Conservation (phyloP, 2,888 invertebrate genomes). For the Diabrotica balteata region DNA sequence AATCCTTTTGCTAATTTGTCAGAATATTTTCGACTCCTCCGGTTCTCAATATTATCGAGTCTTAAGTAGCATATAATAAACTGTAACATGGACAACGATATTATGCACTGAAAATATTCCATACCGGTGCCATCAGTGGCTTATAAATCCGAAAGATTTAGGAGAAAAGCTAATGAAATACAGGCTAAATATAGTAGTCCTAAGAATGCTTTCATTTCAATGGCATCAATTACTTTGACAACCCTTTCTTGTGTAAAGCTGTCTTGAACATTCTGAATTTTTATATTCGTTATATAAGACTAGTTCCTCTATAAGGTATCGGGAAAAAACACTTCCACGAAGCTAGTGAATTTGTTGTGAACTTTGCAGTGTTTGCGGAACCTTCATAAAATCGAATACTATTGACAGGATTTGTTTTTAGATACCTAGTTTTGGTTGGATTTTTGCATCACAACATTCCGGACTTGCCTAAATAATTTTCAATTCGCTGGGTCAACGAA, state of each 20-base stretch:
- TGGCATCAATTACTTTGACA: constrained; percentile 2
- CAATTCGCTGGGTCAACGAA: constrained; percentile 16
- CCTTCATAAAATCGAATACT: constrained; percentile 12
- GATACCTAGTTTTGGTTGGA: neutral
- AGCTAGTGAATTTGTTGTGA: constrained; percentile 5
- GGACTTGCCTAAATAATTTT: constrained; percentile 19
- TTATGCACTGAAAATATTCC: constrained; percentile 11
- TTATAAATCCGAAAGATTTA: neutral
- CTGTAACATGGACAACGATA: constrained; percentile 13
- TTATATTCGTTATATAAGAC: constrained; percentile 17
- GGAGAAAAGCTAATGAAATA: no score
- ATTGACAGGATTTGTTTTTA: constrained; percentile 3
- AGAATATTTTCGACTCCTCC: constrained; percentile 1
- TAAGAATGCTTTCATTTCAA: no score
- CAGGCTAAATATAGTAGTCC: no score
- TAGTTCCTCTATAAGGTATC: neutral
- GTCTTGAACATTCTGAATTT: constrained; percentile 12
- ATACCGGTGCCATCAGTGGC: constrained; percentile 12
- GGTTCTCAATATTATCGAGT: constrained; percentile 13
- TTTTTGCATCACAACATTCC: constrained; percentile 1
- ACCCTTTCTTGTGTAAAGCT: constrained; percentile 13
- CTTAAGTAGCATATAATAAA: constrained; percentile 13
- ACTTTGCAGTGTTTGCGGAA: constrained; percentile 6
- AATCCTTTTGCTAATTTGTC: constrained; percentile 11
- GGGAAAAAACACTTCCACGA: neutral